Conservation (phyloP, 2,888 invertebrate genomes). For the Cerceris ruficornis region DNA sequence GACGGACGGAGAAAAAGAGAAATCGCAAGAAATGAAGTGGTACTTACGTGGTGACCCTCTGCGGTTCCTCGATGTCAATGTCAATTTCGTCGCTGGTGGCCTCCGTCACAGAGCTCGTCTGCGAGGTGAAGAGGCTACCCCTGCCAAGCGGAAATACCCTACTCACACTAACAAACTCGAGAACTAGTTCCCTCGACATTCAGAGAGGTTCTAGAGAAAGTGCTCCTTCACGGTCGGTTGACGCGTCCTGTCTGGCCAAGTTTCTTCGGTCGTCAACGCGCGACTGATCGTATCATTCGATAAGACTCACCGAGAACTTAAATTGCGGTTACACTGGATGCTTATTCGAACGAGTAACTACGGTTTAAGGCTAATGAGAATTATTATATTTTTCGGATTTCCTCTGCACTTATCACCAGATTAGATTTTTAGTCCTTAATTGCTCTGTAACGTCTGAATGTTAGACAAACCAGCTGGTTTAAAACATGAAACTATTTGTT, state of each 20-base stretch:
- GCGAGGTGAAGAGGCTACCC: constrained; percentile 81
- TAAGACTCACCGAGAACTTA: constrained; percentile 28
- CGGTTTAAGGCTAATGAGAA: too few species aligned
- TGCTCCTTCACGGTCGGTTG: constrained; percentile 49
- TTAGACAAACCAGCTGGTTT: too few species aligned
- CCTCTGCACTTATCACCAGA: too few species aligned
- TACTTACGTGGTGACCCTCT: constrained; percentile 86
- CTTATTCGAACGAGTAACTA: too few species aligned
- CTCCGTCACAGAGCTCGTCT: constrained; percentile 87
- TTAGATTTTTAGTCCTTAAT: too few species aligned
- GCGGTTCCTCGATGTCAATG: constrained; percentile 84
- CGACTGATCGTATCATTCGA: neutral
- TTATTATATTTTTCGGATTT: too few species aligned
- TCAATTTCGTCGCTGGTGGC: constrained; percentile 88
- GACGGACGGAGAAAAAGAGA: neutral
- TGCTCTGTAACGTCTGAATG: too few species aligned
- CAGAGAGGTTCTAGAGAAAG: constrained; percentile 59
- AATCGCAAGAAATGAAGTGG: constrained; percentile 3
- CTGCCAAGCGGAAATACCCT: constrained; percentile 78
- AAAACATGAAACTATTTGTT: too few species aligned
- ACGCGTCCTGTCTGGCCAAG: constrained; percentile 49
- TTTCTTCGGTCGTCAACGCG: constrained; percentile 39
- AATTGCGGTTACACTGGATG: too few species aligned
- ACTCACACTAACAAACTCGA: constrained; percentile 72
- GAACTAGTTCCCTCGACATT: constrained; percentile 51